These are phyloP conservation scores for Agrochola circellaris DNA, from an alignment of 2,888 invertebrate genomes.

Conservation along the genomic window DNA sequence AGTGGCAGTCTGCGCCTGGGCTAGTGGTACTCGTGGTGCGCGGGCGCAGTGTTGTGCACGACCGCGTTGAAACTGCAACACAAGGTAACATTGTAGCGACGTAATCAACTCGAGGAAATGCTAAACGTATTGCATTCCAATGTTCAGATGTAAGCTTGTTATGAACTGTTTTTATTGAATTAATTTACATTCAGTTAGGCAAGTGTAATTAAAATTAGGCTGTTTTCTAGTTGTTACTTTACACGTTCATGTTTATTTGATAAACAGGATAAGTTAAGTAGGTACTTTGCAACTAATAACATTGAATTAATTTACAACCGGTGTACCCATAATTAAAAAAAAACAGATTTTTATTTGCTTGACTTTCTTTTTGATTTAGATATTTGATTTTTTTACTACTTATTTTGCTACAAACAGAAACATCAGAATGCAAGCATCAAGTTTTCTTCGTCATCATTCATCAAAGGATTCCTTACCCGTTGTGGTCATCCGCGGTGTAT, in stretches of 20 bases:
- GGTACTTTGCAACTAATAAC: neutral
- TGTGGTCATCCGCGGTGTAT: slow-evolving; percentile 89
- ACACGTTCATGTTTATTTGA: slow-evolving; percentile 2
- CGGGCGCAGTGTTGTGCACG: slow-evolving; percentile 89
- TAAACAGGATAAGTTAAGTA: neutral
- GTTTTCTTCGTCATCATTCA: neutral
- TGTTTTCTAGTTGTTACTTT: neutral
- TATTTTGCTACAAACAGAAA: neutral
- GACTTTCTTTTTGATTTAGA: neutral
- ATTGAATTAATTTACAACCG: neutral
- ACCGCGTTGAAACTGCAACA: slow-evolving; percentile 88
- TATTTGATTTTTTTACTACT: neutral
- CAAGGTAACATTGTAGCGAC: slow-evolving; percentile 50
- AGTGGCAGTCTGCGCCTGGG: slow-evolving; percentile 72
- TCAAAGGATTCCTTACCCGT: slow-evolving; percentile 78
- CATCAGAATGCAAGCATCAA: neutral
- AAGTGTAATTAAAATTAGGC: slow-evolving; percentile 17
- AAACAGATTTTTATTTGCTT: neutral
- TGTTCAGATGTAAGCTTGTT: slow-evolving; percentile 53
- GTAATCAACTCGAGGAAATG: slow-evolving; percentile 59
- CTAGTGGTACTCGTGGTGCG: slow-evolving; percentile 85
- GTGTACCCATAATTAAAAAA: too few relatives aligned
- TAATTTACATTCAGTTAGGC: slow-evolving; percentile 31
- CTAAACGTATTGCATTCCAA: slow-evolving; percentile 51
- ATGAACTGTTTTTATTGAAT: slow-evolving; percentile 51